phyloP scores from a whole-genome alignment of 2,113 vertebrate species.

The Brachionichthys hirsutus region DNA sequence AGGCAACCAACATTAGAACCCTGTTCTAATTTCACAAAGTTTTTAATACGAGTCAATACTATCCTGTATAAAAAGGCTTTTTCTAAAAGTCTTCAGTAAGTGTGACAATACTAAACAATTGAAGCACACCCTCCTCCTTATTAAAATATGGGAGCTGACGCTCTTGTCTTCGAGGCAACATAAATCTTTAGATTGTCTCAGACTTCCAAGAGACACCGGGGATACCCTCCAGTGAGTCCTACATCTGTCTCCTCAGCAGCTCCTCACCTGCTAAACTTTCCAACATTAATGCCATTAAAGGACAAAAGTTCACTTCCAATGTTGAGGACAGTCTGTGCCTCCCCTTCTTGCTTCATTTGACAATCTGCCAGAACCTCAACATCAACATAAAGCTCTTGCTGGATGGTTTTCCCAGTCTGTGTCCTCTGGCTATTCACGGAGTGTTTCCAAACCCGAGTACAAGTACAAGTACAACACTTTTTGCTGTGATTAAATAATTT shows the following conservation, averaged over 20 bases:
- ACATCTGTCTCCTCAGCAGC: not conserved
- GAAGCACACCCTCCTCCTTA: not conserved
- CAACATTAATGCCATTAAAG: not conserved
- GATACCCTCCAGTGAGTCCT: not conserved
- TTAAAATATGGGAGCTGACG: not conserved
- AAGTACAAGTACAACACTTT: too few species aligned
- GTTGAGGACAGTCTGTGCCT: too few species aligned
- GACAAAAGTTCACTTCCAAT: not conserved
- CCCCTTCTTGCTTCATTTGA: not conserved
- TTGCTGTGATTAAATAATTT: too few species aligned
- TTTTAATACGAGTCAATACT: too few species aligned
- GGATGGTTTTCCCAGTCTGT: too few species aligned
- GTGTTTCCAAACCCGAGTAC: too few species aligned
- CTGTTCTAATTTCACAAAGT: too few species aligned
- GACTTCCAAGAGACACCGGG: not conserved
- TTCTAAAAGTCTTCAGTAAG: not conserved
- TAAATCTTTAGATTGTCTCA: not conserved
- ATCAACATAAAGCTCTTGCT: too few species aligned
- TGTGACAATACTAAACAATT: not conserved
- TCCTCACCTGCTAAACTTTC: not conserved
- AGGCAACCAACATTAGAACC: too few species aligned
- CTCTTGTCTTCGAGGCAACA: not conserved
- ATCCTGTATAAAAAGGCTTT: too few species aligned
- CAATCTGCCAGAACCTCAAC: not conserved
- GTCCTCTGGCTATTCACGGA: too few species aligned